Conservation (phyloP, 1,140 invertebrate genomes). For the Asobara japonica region DNA sequence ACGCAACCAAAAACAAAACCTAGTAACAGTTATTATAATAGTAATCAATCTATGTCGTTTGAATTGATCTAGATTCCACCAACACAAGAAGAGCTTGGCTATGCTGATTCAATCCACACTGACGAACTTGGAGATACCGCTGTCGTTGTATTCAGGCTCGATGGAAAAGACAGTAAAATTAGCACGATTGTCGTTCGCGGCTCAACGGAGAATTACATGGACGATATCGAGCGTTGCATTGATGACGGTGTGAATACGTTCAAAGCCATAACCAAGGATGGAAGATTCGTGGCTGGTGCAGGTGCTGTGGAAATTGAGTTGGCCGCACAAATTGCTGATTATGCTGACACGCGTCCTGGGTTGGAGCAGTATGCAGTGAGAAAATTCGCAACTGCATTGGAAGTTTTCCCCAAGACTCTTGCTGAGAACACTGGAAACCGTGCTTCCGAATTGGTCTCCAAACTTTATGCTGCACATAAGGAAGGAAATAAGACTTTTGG, state of each 20-base stretch:
- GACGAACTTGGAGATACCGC: conserved; percentile 96
- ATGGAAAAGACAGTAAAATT: conserved; percentile 83
- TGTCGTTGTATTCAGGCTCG: conserved; percentile 90
- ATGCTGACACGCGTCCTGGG: conserved; percentile 91
- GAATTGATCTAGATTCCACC: conserved; percentile 73
- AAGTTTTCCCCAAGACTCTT: conserved; percentile 90
- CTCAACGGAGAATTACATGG: conserved; percentile 98
- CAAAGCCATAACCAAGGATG: conserved; percentile 80
- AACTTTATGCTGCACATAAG: conserved; percentile 91
- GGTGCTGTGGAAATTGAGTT: conserved; percentile 96
- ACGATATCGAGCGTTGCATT: conserved; percentile 97
- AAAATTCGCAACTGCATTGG: conserved; percentile 92
- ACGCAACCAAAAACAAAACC: background rate
- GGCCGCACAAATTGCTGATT: conserved; percentile 84
- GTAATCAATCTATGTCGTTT: conserved; percentile 13
- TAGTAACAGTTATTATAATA: background rate
- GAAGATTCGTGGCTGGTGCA: conserved; percentile 89
- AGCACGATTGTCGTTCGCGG: conserved; percentile 95
- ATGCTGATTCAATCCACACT: conserved; percentile 90
- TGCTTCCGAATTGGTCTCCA: conserved; percentile 88
- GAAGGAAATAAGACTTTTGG: conserved; percentile 86
- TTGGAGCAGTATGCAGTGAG: conserved; percentile 97
- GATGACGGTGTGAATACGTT: conserved; percentile 99
- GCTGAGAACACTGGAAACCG: conserved; percentile 95
- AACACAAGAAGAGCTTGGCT: conserved; percentile 90